A percentile compares a stretch with the other conserved stretches of the same genome.
phyloP scores from a whole-genome alignment of 64 coral and sea anemone genomes.

The Stichodactyla mertensii region DNA sequence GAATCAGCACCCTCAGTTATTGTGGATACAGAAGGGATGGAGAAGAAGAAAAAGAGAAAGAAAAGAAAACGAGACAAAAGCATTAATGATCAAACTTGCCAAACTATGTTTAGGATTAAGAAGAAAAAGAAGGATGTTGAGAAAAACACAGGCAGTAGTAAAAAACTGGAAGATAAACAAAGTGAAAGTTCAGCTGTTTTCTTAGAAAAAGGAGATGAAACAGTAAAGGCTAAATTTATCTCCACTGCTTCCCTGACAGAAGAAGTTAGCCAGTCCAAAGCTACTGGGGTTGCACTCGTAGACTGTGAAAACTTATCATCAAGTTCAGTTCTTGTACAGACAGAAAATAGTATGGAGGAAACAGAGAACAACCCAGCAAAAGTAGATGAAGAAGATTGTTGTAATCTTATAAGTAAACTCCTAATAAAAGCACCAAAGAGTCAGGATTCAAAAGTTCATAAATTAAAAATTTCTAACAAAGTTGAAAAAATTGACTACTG shows the following conservation, averaged over 20 bases:
- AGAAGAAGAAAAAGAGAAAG: conserved; percentile 64
- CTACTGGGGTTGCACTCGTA: not conserved
- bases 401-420: not conserved
- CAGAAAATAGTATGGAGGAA: not conserved
- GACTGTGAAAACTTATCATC: not conserved
- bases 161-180: not conserved
- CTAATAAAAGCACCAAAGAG: not conserved
- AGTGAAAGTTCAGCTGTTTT: not conserved
- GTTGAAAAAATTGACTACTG: conserved; percentile 81
- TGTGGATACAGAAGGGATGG: not conserved
- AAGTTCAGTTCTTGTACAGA: not conserved
- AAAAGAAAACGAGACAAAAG: conserved; percentile 49
- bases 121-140: conserved; percentile 45
- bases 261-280: not conserved
- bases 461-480: conserved; percentile 14
- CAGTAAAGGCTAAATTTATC: not conserved
- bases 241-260: not conserved
- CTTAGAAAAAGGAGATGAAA: not conserved
- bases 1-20: not conserved
- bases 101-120: conserved; percentile 85
- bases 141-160: not conserved
- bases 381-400: not conserved
- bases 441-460: not conserved
- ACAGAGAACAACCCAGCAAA: not conserved
- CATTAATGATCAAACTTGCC: conserved; percentile 58